Conservation (phyloP, 2,797 vertebrate genomes). For the Pantherophis alleghaniensis region DNA sequence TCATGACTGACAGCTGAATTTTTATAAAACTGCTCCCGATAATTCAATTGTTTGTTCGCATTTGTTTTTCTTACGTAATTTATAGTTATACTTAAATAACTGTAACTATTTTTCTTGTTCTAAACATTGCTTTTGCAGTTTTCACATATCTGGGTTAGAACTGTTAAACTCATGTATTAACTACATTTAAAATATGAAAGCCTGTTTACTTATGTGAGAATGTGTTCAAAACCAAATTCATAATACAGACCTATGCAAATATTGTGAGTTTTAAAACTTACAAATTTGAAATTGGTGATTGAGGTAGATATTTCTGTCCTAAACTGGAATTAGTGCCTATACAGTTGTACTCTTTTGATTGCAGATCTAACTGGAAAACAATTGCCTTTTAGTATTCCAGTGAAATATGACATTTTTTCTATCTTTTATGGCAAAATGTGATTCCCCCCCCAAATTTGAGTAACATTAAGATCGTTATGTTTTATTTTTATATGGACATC, state of each 20-base stretch:
- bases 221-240: background rate
- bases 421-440: background rate
- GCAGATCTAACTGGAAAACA: constrained; percentile 8
- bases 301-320: background rate
- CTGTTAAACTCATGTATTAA: background rate
- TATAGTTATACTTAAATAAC: background rate
- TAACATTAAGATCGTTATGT: background rate
- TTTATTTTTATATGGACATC: constrained; percentile 1
- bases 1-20: background rate
- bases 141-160: background rate
- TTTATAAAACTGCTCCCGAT: background rate
- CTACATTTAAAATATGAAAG: background rate
- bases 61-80: background rate
- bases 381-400: constrained; percentile 15
- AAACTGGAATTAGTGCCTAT: constrained; percentile 22
- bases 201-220: background rate
- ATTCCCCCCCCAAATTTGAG: background rate
- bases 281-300: constrained; percentile 1
- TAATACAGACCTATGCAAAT: constrained; percentile 26
- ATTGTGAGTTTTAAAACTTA: constrained; percentile 11
- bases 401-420: constrained; percentile 13
- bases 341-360: background rate
- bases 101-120: background rate
- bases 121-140: background rate
- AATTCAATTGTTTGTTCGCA: background rate